Evolutionary conservation across 2,888 invertebrate genomes (phyloP).

Genomic region (Xylocampa areola): DNA sequence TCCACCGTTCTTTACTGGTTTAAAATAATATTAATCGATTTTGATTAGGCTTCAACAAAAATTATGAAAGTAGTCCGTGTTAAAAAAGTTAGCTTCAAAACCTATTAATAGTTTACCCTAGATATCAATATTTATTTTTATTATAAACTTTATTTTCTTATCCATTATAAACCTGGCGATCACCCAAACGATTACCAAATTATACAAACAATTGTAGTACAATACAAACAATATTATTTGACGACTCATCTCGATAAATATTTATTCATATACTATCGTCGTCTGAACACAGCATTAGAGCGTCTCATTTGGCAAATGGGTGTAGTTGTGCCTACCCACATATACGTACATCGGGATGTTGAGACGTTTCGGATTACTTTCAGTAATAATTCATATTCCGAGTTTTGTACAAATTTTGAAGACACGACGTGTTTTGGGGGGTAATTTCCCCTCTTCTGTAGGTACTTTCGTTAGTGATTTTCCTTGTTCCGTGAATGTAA

Average conservation of each 20-base stretch:
- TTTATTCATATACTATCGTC: constrained; percentile 9
- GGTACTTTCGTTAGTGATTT: constrained; percentile 21
- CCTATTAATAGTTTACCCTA: background rate
- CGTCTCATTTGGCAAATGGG: constrained; percentile 56
- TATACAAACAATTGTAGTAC: constrained; percentile 3
- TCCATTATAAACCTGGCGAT: constrained; percentile 18
- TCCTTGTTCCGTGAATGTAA: constrained; percentile 34
- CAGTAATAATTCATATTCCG: constrained; percentile 55
- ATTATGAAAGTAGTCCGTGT: too few relatives aligned
- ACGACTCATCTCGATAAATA: constrained; percentile 34
- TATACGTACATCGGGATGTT: constrained; percentile 29
- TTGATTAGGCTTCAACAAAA: too few relatives aligned
- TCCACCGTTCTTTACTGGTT: too few relatives aligned
- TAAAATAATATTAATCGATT: too few relatives aligned
- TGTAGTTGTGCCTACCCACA: constrained; percentile 24
- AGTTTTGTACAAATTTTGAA: constrained; percentile 50
- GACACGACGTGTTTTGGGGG: constrained; percentile 43
- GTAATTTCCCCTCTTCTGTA: constrained; percentile 8
- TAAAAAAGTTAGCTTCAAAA: background rate
- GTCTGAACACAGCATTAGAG: constrained; percentile 34
- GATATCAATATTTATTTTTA: too few relatives aligned
- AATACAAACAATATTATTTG: constrained; percentile 12
- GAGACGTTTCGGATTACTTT: constrained; percentile 46
- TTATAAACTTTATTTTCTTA: background rate
- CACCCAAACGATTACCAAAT: constrained; percentile 11